These are phyloP conservation scores for Sterna hirundo DNA, from an alignment of 2,113 vertebrate genomes.

Conservation along the genomic window DNA sequence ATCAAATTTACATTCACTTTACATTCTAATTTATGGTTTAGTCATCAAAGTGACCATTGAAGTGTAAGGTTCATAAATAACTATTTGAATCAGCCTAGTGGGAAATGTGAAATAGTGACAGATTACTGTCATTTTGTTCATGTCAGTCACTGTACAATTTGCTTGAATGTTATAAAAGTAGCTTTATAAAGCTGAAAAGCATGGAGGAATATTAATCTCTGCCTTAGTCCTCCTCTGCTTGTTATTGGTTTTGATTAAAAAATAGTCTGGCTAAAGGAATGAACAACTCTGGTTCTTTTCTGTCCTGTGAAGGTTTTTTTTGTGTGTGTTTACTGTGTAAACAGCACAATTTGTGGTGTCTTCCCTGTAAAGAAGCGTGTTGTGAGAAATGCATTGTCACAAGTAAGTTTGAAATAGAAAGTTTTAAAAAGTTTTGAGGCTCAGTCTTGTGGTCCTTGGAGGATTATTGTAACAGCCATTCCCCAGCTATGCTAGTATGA, in stretches of 20 bases:
- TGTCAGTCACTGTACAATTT: constrained; percentile 12
- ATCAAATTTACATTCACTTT: constrained; percentile 59
- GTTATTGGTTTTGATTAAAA: not conserved
- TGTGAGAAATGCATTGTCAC: not conserved
- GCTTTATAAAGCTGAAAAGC: constrained; percentile 22
- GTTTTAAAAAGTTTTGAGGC: not conserved
- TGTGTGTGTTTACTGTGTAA: not conserved
- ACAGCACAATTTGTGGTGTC: not conserved
- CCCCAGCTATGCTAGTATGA: not conserved
- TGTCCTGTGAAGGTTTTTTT: not conserved
- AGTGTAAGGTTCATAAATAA: constrained; percentile 57
- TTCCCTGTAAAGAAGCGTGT: not conserved
- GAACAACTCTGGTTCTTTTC: not conserved
- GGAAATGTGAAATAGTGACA: constrained; percentile 40
- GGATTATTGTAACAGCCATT: not conserved
- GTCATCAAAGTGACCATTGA: constrained; percentile 65
- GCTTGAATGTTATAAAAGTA: not conserved
- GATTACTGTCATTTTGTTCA: constrained; percentile 52
- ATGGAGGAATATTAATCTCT: constrained; percentile 8
- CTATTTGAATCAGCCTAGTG: constrained; percentile 15
- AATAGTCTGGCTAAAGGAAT: not conserved
- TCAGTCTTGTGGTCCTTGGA: not conserved
- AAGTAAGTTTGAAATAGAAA: not conserved
- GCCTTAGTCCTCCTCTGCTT: not conserved
- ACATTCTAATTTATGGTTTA: constrained; percentile 68